These are phyloP conservation scores for Imbricaverruca yamaguchii DNA, from an alignment of 2,888 invertebrate genomes.

Conservation along the genomic window DNA sequence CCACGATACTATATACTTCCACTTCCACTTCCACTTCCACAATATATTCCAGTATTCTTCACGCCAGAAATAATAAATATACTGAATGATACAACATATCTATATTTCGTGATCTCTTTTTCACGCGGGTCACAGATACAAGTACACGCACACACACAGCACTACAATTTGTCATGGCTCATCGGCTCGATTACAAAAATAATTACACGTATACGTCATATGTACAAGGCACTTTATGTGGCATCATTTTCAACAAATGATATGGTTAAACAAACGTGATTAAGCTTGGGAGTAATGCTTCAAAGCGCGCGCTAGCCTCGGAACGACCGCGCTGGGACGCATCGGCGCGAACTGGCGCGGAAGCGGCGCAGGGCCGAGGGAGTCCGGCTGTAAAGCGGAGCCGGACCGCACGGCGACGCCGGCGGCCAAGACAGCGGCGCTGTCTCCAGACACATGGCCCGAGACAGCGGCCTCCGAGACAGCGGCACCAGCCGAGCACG, in stretches of 20 bases:
- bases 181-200: constrained; percentile 12
- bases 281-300: constrained; percentile 18
- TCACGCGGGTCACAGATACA: background rate
- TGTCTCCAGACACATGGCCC: too few species aligned
- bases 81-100: constrained; percentile 3
- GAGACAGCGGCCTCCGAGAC: background rate
- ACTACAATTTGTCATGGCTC: constrained; percentile 9
- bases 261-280: constrained; percentile 19
- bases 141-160: background rate
- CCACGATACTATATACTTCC: too few species aligned
- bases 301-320: background rate
- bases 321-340: background rate
- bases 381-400: too few species aligned
- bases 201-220: constrained; percentile 7
- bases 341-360: background rate
- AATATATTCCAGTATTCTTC: background rate
- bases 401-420: too few species aligned
- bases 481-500: background rate
- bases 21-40: too few species aligned
- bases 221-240: constrained; percentile 20
- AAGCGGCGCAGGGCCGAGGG: background rate
- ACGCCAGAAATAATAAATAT: too few species aligned
- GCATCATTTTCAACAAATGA: constrained; percentile 16
- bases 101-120: constrained; percentile 10
- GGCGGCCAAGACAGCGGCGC: too few species aligned